These are phyloP conservation scores for Elysia chlorotica DNA, from an alignment of 1,140 invertebrate species.

Conservation along the genomic window DNA sequence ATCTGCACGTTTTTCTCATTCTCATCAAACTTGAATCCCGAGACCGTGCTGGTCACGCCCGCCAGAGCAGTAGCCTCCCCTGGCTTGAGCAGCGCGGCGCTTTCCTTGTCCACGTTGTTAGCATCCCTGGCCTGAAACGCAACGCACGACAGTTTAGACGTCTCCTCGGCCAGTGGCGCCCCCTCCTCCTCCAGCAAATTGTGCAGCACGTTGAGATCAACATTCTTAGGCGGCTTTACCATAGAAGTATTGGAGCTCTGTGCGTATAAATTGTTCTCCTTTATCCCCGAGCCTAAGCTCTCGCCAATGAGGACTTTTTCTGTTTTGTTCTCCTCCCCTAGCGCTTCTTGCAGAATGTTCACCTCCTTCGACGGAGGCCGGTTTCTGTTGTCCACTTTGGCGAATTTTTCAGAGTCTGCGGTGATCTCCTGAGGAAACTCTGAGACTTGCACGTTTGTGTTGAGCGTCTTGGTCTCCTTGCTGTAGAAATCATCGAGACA, in stretches of 20 bases:
- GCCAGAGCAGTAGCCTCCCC: neutral
- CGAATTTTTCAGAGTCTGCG: constrained; percentile 72
- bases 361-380: constrained; percentile 22
- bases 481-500: constrained; percentile 67
- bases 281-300: neutral
- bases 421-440: constrained; percentile 61
- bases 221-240: constrained; percentile 2
- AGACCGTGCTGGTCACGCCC: neutral
- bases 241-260: neutral
- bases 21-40: constrained; percentile 33
- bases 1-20: constrained; percentile 56
- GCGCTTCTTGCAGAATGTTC: constrained; percentile 31
- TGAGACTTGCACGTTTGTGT: constrained; percentile 69
- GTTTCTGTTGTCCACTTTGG: constrained; percentile 57
- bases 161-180: neutral
- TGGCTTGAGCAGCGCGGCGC: neutral
- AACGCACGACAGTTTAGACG: neutral
- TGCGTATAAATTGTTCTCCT: constrained; percentile 10
- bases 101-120: neutral
- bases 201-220: constrained; percentile 20
- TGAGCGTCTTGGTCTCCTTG: constrained; percentile 72
- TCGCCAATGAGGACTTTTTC: constrained; percentile 27
- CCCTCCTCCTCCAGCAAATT: constrained; percentile 24
- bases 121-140: neutral
- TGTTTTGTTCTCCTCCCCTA: constrained; percentile 29